phyloP scores from a whole-genome alignment of 2,888 invertebrate species.

The Brachypalpus laphriformis region DNA sequence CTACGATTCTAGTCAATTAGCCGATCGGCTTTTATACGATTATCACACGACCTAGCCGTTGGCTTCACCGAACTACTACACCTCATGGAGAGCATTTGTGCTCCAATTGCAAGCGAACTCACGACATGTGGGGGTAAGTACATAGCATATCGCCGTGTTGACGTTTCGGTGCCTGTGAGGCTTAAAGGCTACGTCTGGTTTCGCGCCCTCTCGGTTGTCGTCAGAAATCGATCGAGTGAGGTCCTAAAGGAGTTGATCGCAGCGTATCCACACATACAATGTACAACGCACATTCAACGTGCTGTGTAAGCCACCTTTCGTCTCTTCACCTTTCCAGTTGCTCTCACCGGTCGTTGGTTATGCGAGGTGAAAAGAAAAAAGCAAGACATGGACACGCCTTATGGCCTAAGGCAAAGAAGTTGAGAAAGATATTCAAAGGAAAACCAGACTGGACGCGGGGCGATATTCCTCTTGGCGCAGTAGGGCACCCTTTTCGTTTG shows the following conservation, averaged over 20 bases:
- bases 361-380: constrained; percentile 14
- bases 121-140: constrained; percentile 60
- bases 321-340: constrained; percentile 39
- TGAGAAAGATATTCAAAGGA: background rate
- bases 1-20: constrained; percentile 80
- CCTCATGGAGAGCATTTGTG: constrained; percentile 16
- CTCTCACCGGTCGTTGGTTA: background rate
- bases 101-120: constrained; percentile 53
- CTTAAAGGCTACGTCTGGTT: background rate
- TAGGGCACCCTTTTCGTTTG: constrained; percentile 9
- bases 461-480: constrained; percentile 10
- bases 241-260: constrained; percentile 49
- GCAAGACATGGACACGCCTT: constrained; percentile 64
- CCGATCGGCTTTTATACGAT: constrained; percentile 80
- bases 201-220: constrained; percentile 16
- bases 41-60: constrained; percentile 54
- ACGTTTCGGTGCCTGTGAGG: constrained; percentile 22
- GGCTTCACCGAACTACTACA: constrained; percentile 26
- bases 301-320: constrained; percentile 12
- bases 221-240: constrained; percentile 26
- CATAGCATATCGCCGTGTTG: constrained; percentile 23
- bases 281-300: background rate
- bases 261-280: background rate
- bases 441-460: constrained; percentile 16
- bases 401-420: constrained; percentile 50